phyloP scores from a whole-genome alignment of 2,888 invertebrate species.

The Himalopsyche kuldschensis region DNA sequence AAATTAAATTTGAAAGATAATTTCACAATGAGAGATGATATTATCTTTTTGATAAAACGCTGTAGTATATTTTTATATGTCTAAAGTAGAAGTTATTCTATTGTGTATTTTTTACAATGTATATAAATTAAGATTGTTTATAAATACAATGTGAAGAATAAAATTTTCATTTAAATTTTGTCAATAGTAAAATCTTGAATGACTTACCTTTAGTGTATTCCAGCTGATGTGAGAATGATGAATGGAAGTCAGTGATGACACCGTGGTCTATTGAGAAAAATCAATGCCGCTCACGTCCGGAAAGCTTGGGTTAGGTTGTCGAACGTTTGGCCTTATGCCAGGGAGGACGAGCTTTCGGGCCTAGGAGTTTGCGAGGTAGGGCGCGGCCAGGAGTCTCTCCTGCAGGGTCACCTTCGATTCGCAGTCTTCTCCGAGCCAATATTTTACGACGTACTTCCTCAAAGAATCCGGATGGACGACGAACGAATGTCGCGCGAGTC shows the following conservation, averaged over 20 bases:
- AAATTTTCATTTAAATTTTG: too few relatives aligned
- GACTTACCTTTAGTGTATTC: neutral
- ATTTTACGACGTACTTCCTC: neutral
- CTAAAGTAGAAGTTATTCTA: too few relatives aligned
- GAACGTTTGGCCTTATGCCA: neutral
- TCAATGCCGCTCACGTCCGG: neutral
- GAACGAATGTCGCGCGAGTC: neutral
- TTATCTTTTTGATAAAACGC: too few relatives aligned
- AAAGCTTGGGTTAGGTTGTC: neutral
- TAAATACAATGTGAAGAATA: too few relatives aligned
- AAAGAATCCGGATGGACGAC: neutral
- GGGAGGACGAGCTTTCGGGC: neutral
- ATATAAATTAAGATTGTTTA: too few relatives aligned
- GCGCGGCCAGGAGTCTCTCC: neutral
- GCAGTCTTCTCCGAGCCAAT: neutral
- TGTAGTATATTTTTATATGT: too few relatives aligned
- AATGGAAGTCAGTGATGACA: neutral
- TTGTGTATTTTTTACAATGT: too few relatives aligned
- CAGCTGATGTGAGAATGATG: neutral
- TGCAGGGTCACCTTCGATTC: neutral
- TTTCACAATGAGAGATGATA: too few relatives aligned
- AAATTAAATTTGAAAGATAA: too few relatives aligned
- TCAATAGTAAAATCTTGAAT: too few relatives aligned
- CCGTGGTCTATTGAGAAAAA: neutral
- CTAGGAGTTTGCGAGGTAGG: neutral